Percentiles rank a stretch among this genome's conserved stretches.
These are phyloP conservation scores for Montipora capitata DNA, from an alignment of 92 coral and sea anemone genomes.

Conservation along the genomic window DNA sequence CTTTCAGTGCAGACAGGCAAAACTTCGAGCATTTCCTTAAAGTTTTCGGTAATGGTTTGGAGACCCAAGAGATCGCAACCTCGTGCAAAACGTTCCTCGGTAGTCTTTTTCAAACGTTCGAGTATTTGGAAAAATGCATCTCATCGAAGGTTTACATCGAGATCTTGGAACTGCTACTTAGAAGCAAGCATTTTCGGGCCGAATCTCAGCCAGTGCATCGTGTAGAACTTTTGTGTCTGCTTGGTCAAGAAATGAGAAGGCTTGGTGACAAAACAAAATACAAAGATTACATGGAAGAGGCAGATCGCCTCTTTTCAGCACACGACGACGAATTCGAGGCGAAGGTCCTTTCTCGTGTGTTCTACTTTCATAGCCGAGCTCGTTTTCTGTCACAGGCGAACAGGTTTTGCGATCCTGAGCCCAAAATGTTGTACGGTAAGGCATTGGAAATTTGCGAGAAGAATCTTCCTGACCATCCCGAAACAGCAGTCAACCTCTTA, in stretches of 20 bases:
- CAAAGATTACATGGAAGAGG: no score
- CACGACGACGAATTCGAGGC: no score
- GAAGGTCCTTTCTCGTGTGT: background rate
- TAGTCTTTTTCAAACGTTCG: background rate
- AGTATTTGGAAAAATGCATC: constrained; percentile 42
- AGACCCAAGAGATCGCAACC: background rate
- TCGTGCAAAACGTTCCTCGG: background rate
- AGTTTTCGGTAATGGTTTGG: background rate
- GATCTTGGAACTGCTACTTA: background rate
- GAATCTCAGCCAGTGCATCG: no score
- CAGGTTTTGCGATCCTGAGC: background rate
- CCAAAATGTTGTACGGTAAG: no score
- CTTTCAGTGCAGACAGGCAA: constrained; percentile 36
- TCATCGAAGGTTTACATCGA: background rate
- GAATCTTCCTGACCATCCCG: background rate
- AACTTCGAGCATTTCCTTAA: constrained; percentile 46
- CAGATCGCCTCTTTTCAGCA: no score
- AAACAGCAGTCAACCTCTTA: no score
- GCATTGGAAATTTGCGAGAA: background rate
- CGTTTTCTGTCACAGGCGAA: no score
- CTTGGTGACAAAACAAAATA: no score
- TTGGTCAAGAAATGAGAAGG: no score
- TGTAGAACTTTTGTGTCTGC: no score
- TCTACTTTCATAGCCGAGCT: no score
- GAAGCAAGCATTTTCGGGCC: no score